These are phyloP conservation scores for Enteromius afrohamiltoni DNA, from an alignment of 2,797 vertebrate species.

Conservation along the genomic window DNA sequence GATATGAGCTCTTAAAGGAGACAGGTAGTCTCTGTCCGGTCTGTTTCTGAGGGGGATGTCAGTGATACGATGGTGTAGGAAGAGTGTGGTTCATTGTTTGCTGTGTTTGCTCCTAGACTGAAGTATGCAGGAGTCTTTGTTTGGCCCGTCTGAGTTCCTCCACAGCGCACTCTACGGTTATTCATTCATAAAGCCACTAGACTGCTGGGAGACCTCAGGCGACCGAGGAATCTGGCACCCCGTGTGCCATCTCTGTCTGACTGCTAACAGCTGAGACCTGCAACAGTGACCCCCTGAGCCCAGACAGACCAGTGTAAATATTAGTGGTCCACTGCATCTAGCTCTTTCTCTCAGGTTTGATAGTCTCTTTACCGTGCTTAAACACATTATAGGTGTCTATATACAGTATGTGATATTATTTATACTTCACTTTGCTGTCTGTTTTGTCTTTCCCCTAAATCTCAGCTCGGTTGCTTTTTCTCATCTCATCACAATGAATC, in stretches of 20 bases:
- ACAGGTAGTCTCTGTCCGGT: constrained; percentile 16
- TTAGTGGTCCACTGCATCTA: constrained; percentile 7
- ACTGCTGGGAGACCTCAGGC: constrained; percentile 8
- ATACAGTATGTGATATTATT: neutral
- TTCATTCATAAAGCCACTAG: constrained; percentile 57
- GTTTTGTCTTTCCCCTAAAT: constrained; percentile 7
- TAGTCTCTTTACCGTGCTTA: neutral
- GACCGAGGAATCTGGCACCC: constrained; percentile 44
- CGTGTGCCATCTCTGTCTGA: constrained; percentile 30
- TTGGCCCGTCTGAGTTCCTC: constrained; percentile 54
- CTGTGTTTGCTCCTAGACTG: constrained; percentile 20
- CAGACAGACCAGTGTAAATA: constrained; percentile 13
- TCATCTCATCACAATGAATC: constrained; percentile 62
- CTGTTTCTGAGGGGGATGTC: neutral
- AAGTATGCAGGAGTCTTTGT: constrained; percentile 57
- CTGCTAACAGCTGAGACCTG: constrained; percentile 47
- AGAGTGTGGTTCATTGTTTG: constrained; percentile 33
- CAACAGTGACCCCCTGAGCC: constrained; percentile 33
- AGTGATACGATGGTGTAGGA: neutral
- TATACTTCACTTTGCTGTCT: neutral
- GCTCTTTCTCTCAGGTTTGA: neutral
- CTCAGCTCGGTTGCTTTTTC: constrained; percentile 1
- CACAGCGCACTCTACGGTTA: constrained; percentile 44
- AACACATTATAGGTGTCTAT: neutral
- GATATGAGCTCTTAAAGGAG: constrained; percentile 27